A percentile compares a stretch with the other conserved stretches of the same genome.
These are phyloP conservation scores for Pteria penguin DNA, from an alignment of 2,888 invertebrate genomes.

Conservation along the genomic window DNA sequence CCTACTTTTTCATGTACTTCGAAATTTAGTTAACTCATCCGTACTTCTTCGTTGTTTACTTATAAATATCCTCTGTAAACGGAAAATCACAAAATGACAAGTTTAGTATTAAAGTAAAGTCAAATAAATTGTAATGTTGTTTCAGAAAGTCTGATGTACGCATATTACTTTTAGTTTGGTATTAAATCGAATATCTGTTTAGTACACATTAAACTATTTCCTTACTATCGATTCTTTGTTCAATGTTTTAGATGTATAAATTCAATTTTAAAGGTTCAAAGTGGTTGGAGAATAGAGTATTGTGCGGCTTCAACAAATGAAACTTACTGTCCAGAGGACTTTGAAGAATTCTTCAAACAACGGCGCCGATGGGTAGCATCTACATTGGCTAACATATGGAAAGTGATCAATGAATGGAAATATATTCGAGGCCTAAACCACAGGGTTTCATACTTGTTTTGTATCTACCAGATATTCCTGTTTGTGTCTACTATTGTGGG, in stretches of 20 bases:
- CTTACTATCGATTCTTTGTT: too few relatives aligned
- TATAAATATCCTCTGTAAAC: too few relatives aligned
- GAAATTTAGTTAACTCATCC: too few relatives aligned
- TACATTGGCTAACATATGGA: constrained; percentile 71
- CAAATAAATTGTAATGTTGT: too few relatives aligned
- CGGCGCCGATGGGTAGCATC: constrained; percentile 76
- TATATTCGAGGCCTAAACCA: constrained; percentile 63
- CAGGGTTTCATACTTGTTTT: constrained; percentile 68
- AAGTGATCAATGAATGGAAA: constrained; percentile 65
- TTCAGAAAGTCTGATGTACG: too few relatives aligned
- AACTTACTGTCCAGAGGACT: constrained; percentile 75
- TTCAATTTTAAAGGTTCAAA: constrained; percentile 67
- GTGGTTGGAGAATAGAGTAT: constrained; percentile 77
- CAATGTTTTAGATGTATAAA: too few relatives aligned
- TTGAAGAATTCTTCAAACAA: constrained; percentile 78
- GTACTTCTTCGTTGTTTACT: too few relatives aligned
- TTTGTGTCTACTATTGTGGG: constrained; percentile 72
- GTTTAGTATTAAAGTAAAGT: too few relatives aligned
- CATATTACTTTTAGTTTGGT: too few relatives aligned
- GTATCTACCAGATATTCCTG: constrained; percentile 71
- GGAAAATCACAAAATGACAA: too few relatives aligned
- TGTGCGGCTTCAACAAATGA: constrained; percentile 74
- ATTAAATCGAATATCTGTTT: too few relatives aligned
- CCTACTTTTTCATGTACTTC: not conserved
- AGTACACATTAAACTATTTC: too few relatives aligned